A percentile compares a stretch with the other conserved stretches of the same genome.
These are phyloP conservation scores for Eumacrocentrus americanus DNA, from an alignment of 2,888 invertebrate species.

Conservation along the genomic window DNA sequence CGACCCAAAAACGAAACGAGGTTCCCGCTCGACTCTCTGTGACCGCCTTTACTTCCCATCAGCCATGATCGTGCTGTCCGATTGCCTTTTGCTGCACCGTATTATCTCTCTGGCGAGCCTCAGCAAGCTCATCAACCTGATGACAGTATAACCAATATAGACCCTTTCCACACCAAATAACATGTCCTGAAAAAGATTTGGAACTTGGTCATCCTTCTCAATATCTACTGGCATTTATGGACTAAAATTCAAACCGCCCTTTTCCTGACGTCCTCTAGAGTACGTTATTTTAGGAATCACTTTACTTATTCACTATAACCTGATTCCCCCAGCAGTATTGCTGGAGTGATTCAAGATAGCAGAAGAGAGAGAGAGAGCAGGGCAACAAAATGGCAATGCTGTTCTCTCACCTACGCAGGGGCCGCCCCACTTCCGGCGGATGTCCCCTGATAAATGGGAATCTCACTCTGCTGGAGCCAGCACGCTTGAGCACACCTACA, in stretches of 20 bases:
- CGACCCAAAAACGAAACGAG: constrained; percentile 28
- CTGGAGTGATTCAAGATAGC: not conserved
- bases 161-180: too few relatives aligned
- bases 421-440: constrained; percentile 61
- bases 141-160: too few relatives aligned
- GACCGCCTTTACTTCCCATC: not conserved
- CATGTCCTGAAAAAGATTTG: too few relatives aligned
- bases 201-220: too few relatives aligned
- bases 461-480: constrained; percentile 40
- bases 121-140: too few relatives aligned
- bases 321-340: constrained; percentile 33
- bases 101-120: too few relatives aligned
- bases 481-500: constrained; percentile 40
- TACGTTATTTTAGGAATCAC: constrained; percentile 52
- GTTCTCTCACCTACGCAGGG: constrained; percentile 56
- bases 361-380: not conserved
- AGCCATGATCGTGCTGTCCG: too few relatives aligned
- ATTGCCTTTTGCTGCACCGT: too few relatives aligned
- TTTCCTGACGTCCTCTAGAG: too few relatives aligned
- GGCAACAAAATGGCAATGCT: constrained; percentile 19
- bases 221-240: too few relatives aligned
- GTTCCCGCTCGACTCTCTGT: not conserved
- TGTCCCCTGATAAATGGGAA: constrained; percentile 60
- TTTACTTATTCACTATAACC: constrained; percentile 51
- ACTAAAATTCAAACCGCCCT: too few relatives aligned